phyloP scores from a whole-genome alignment of 2,888 invertebrate genomes.

The Amphimallon solstitiale region DNA sequence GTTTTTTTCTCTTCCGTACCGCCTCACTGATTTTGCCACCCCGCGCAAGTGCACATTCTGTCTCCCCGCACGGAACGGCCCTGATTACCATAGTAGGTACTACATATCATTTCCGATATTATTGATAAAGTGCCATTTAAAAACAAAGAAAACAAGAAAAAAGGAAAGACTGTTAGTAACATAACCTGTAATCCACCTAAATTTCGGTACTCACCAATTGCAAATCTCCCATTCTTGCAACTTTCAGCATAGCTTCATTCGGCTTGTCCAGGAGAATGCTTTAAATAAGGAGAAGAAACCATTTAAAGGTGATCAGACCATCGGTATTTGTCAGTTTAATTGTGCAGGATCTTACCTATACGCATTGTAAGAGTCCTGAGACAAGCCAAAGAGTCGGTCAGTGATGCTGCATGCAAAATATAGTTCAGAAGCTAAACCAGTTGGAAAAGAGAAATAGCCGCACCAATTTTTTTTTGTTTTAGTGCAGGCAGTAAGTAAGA shows the following conservation, averaged over 20 bases:
- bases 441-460: constrained; percentile 1
- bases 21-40: no score
- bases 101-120: no score
- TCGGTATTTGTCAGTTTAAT: constrained; percentile 5
- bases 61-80: no score
- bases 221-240: constrained; percentile 85
- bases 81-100: no score
- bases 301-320: constrained; percentile 21
- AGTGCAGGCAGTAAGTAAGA: constrained; percentile 14
- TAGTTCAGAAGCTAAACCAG: constrained; percentile 38
- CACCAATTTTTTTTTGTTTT: not conserved
- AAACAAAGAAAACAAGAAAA: no score
- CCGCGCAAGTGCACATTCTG: no score
- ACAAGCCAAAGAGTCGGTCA: constrained; percentile 83
- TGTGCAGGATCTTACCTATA: constrained; percentile 67
- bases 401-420: constrained; percentile 82
- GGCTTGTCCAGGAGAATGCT: constrained; percentile 85
- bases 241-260: constrained; percentile 82
- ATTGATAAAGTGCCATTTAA: no score
- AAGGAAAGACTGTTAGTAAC: no score
- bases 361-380: constrained; percentile 77
- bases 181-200: no score
- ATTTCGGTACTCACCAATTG: constrained; percentile 71
- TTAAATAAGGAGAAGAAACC: constrained; percentile 59
- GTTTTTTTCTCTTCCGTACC: no score